Conservation (phyloP, 2,888 invertebrate genomes). For the Brachypterus glaber region DNA sequence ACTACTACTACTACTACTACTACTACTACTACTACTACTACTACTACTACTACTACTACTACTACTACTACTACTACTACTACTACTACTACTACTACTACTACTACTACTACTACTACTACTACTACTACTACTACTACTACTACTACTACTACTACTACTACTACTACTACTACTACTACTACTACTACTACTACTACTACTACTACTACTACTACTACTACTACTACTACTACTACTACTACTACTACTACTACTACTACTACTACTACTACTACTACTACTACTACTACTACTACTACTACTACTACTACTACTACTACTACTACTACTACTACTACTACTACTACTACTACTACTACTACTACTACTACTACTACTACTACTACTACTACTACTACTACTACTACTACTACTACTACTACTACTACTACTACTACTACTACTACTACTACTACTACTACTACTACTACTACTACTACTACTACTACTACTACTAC, state of each 20-base stretch:
- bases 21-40: constrained; percentile 9
- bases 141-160: constrained; percentile 9
- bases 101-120: constrained; percentile 9
- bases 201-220: constrained; percentile 9
- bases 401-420: constrained; percentile 9
- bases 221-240: constrained; percentile 9
- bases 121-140: constrained; percentile 9
- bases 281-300: constrained; percentile 9
- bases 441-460: constrained; percentile 9
- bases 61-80: constrained; percentile 9
- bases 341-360: constrained; percentile 9
- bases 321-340: constrained; percentile 9
- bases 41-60: constrained; percentile 9
- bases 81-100: constrained; percentile 9
- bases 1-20: constrained; percentile 8
- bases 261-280: constrained; percentile 7
- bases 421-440: constrained; percentile 9
- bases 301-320: constrained; percentile 9
- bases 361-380: constrained; percentile 9
- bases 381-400: constrained; percentile 9
- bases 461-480: constrained; percentile 9
- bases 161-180: constrained; percentile 9
- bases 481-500: constrained; percentile 9
- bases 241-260: constrained; percentile 6
- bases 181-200: constrained; percentile 9